Conservation (phyloP, 2,797 vertebrate species). For the Epinephelus awoara region DNA sequence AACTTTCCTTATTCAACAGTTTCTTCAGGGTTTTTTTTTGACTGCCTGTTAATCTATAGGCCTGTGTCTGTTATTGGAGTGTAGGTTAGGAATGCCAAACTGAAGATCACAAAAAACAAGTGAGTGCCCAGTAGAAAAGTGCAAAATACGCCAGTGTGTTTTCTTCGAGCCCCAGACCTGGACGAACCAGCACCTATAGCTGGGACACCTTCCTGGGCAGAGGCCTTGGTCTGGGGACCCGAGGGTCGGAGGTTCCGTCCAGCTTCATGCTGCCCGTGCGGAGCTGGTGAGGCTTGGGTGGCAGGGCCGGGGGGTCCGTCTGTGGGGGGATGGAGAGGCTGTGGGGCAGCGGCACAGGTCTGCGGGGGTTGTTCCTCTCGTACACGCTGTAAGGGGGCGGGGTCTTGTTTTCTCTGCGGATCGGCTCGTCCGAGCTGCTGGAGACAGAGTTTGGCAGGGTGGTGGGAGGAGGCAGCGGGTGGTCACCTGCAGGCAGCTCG, state of each 20-base stretch:
- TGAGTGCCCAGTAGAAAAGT: conserved; percentile 83
- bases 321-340: conserved; percentile 92
- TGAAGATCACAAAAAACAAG: conserved; percentile 63
- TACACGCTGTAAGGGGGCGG: conserved; percentile 97
- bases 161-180: conserved; percentile 42
- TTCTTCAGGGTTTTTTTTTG: conserved; percentile 45
- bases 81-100: conserved; percentile 68
- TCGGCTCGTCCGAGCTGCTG: conserved; percentile 89
- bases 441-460: conserved; percentile 85
- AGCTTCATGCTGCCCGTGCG: conserved; percentile 89
- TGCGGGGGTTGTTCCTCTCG: conserved; percentile 92
- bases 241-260: conserved; percentile 86
- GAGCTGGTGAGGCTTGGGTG: conserved; percentile 93
- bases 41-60: conserved; percentile 60
- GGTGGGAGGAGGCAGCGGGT: conserved; percentile 62
- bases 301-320: conserved; percentile 93
- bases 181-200: conserved; percentile 87
- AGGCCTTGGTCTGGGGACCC: conserved; percentile 91
- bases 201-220: conserved; percentile 98
- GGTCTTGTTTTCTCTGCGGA: conserved; percentile 94
- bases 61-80: conserved; percentile 65
- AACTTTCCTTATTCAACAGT: conserved; percentile 45
- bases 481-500: conserved; percentile 87
- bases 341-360: conserved; percentile 93
- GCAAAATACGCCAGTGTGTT: conserved; percentile 85